Evolutionary conservation across 1,140 invertebrate species (phyloP), one percentile per base, ranked within the genome.

Genomic region (Phthorimaea operculella): DNA sequence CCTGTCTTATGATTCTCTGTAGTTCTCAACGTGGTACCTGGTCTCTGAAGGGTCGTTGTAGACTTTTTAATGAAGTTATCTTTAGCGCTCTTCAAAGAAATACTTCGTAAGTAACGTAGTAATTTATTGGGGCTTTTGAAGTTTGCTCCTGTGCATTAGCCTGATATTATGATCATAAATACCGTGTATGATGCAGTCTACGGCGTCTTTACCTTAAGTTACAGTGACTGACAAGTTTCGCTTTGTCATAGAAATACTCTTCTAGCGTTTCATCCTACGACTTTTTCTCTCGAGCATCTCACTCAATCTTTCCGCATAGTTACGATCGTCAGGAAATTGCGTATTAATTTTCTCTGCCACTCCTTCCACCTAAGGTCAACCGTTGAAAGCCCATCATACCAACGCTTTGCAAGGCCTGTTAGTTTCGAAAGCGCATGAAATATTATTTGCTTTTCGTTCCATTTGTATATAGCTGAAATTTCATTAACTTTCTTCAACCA

Each of bases 211-310:
- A 16, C 48, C 36, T 18, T 51, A 50, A 8, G 39, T 51, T 51
- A 16, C 54, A 55, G 12, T 21, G 34, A 21, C 12, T 39, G 4
- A 55, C 48, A 9, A 55, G 18, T 16, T 50, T 50, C 9, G 48
- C 33, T 21, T 55, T 55, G 4, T 50, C 54, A 18, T 33, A 55
- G 48, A 55, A 55, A 45, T 55, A 50, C 21, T 50, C 52, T 54
- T 54, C 52, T 3, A 54, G 17, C 1, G 52, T 45, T 54, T 54
- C 52, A 8, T 54, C 52, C 52, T 44, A 33, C 52, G 52, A 45
- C 52, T 54, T 28, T 36, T 42, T 10, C 52, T 36, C 1, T n/a
- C 15, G 6, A 54, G 42, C 52, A 54, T 54, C 36, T 54, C 52
- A 8, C n/a, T 17, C 15, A 54, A 18, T 33, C 21, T 44, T 8